These are phyloP conservation scores for Carassius gibelio DNA, from an alignment of 2,113 vertebrate genomes.

Conservation along the genomic window DNA sequence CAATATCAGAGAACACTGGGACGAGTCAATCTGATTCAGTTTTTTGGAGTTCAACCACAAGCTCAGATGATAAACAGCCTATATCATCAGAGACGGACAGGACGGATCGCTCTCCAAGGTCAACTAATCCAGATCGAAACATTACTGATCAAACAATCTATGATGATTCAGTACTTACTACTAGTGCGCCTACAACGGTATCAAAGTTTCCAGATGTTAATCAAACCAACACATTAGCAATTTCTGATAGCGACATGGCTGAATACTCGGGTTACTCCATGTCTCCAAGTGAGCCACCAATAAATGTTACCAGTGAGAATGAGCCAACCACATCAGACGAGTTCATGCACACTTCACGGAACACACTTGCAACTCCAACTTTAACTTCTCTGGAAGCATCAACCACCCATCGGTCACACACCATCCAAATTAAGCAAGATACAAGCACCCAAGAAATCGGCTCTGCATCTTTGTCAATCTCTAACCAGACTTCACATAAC, in stretches of 20 bases:
- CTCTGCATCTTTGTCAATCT: not conserved
- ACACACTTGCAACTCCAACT: not conserved
- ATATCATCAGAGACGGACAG: not conserved
- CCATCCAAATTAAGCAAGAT: not conserved
- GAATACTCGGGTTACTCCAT: not conserved
- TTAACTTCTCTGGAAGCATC: too few species aligned
- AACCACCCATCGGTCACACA: not conserved
- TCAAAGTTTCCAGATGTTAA: conserved; percentile 44
- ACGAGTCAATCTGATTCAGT: not conserved
- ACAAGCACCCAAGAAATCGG: conserved; percentile 1
- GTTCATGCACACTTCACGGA: not conserved
- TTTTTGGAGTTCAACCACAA: not conserved
- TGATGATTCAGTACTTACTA: conserved; percentile 3
- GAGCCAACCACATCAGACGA: conserved; percentile 5
- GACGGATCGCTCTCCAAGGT: conserved; percentile 36
- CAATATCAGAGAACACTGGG: not conserved
- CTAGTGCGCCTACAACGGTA: conserved; percentile 11
- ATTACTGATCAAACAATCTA: not conserved
- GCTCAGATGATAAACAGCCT: not conserved
- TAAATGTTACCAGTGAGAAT: not conserved
- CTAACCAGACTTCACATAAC: not conserved
- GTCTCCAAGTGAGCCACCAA: not conserved
- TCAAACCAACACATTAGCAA: conserved; percentile 10
- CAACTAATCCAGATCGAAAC: conserved; percentile 18
- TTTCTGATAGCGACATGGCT: not conserved